Evolutionary conservation across 2,113 vertebrate genomes (phyloP).

Genomic region (Perccottus glenii): DNA sequence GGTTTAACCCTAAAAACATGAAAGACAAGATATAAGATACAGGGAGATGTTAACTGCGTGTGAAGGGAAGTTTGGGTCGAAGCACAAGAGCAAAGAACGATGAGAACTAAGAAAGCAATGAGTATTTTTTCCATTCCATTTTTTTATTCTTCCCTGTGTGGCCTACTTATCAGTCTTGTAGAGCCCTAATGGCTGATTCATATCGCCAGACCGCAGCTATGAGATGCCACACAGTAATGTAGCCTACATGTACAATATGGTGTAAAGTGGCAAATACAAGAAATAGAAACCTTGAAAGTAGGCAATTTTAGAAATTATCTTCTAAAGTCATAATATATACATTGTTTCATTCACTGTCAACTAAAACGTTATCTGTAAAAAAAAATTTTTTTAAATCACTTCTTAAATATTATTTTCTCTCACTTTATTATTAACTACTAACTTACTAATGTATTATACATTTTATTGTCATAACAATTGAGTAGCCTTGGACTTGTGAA

Average conservation of each 20-base stretch:
- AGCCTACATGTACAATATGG: slow-evolving; percentile 24
- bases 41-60: slow-evolving; percentile 38
- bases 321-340: too few species aligned
- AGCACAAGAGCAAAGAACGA: slow-evolving; percentile 14
- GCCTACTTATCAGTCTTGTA: slow-evolving; percentile 67
- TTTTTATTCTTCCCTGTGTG: slow-evolving; percentile 62
- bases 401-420: too few species aligned
- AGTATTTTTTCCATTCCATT: slow-evolving; percentile 62
- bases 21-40: slow-evolving; percentile 51
- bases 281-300: too few species aligned
- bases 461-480: too few species aligned
- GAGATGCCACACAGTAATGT: slow-evolving; percentile 60
- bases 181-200: slow-evolving; percentile 67
- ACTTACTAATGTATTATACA: too few species aligned
- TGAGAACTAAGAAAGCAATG: slow-evolving; percentile 32
- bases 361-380: too few species aligned
- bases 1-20: slow-evolving; percentile 65
- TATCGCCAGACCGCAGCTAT: slow-evolving; percentile 60
- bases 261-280: too few species aligned
- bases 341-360: too few species aligned
- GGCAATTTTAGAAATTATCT: too few species aligned
- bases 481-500: too few species aligned
- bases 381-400: too few species aligned
- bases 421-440: too few species aligned
- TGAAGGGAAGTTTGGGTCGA: slow-evolving; percentile 44